phyloP scores from a whole-genome alignment of 2,888 invertebrate genomes.

The Phania funesta region DNA sequence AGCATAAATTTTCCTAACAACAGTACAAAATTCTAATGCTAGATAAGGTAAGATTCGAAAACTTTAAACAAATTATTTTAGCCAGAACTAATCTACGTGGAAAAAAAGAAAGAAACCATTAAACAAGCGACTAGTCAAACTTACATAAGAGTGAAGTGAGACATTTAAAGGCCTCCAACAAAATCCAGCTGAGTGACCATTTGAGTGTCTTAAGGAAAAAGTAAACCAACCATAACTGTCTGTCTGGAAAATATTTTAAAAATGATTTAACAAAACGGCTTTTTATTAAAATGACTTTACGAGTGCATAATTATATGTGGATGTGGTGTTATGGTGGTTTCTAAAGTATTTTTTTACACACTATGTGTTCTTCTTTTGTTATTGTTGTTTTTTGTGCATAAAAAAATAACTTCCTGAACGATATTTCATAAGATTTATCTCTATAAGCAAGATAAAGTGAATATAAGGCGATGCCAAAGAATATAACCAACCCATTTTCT shows the following conservation, averaged over 20 bases:
- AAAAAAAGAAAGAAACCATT: neutral
- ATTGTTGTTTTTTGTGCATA: neutral
- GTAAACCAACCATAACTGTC: conserved; percentile 7
- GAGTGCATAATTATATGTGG: conserved; percentile 24
- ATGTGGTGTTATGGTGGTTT: neutral
- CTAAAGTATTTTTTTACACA: neutral
- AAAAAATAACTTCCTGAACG: conserved; percentile 17
- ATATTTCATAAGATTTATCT: conserved; percentile 35
- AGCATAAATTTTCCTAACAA: neutral
- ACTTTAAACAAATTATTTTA: neutral
- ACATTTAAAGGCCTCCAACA: neutral
- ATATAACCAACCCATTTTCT: conserved; percentile 1
- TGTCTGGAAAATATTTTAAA: neutral
- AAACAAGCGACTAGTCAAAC: neutral
- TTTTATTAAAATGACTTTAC: conserved; percentile 17
- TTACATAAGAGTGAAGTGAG: neutral
- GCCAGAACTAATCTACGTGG: neutral
- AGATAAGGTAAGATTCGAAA: neutral
- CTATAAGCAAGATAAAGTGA: neutral
- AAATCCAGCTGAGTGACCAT: neutral
- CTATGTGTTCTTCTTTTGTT: neutral
- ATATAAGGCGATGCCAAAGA: neutral
- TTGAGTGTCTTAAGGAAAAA: neutral
- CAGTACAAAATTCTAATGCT: neutral
- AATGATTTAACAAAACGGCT: conserved; percentile 22